These are phyloP conservation scores for Onychomys arenicola DNA, from an alignment of 2,797 vertebrate genomes.

Conservation along the genomic window DNA sequence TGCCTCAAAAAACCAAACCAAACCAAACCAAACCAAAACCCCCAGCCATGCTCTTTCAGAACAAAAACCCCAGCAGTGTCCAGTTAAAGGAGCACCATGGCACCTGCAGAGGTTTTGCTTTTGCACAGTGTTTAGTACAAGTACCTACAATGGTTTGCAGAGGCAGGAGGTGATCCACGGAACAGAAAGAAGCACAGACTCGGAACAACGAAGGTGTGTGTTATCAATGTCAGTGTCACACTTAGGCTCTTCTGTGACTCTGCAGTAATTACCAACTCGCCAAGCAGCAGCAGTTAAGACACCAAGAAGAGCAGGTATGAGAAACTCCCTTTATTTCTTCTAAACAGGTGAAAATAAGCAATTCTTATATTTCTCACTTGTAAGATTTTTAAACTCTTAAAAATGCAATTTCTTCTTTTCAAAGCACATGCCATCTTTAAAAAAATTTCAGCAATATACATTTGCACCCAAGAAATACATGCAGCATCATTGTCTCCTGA, in stretches of 20 bases:
- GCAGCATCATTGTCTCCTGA: constrained; percentile 86
- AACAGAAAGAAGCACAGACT: constrained; percentile 86
- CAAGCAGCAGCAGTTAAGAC: constrained; percentile 84
- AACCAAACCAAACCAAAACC: no score
- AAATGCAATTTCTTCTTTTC: constrained; percentile 86
- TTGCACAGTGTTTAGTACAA: constrained; percentile 84
- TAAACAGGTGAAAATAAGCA: constrained; percentile 87
- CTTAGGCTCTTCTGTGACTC: constrained; percentile 80
- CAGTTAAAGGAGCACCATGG: constrained; percentile 78
- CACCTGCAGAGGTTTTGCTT: constrained; percentile 83
- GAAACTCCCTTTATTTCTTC: constrained; percentile 85
- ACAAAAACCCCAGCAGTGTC: constrained; percentile 81
- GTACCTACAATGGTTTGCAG: constrained; percentile 79
- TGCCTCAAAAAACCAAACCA: no score
- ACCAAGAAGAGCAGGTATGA: constrained; percentile 83
- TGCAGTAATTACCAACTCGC: constrained; percentile 87
- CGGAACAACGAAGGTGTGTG: constrained; percentile 43
- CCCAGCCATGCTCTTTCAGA: constrained; percentile 39
- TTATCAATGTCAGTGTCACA: constrained; percentile 26
- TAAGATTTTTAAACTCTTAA: constrained; percentile 88
- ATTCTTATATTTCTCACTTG: constrained; percentile 84
- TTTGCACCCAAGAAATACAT: constrained; percentile 88
- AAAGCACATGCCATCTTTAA: constrained; percentile 86
- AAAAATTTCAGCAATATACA: constrained; percentile 87
- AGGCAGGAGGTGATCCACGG: constrained; percentile 79